These are phyloP conservation scores for Chascanopsetta lugubris DNA, from an alignment of 2,113 vertebrate genomes.

Conservation along the genomic window DNA sequence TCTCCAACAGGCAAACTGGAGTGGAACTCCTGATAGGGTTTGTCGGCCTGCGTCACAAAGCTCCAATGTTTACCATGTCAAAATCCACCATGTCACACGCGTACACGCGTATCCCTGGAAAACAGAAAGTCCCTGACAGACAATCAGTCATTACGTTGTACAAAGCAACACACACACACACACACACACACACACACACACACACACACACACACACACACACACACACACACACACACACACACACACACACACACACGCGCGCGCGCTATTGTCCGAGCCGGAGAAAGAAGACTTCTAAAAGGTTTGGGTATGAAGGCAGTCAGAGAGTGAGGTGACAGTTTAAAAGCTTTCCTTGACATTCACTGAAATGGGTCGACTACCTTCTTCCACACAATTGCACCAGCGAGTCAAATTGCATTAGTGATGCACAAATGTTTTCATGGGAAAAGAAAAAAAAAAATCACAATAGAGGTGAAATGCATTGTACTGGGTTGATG, in stretches of 20 bases:
- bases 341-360: conserved; percentile 81
- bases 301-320: conserved; percentile 77
- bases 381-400: conserved; percentile 81
- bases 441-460: conserved; percentile 39
- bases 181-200: conserved; percentile 27
- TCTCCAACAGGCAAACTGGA: conserved; percentile 62
- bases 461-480: conserved; percentile 63
- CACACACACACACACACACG: no score
- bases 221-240: conserved; percentile 23
- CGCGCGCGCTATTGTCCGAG: conserved; percentile 67
- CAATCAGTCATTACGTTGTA: conserved; percentile 46
- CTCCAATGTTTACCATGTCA: conserved; percentile 42
- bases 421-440: conserved; percentile 79
- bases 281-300: conserved; percentile 58
- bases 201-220: conserved; percentile 23
- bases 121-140: conserved; percentile 25
- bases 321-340: conserved; percentile 78
- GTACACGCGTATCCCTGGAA: conserved; percentile 10
- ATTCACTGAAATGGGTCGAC: conserved; percentile 71
- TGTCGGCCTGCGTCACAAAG: conserved; percentile 24
- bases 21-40: conserved; percentile 37
- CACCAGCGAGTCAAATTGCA: conserved; percentile 80
- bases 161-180: conserved; percentile 39
- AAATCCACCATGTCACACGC: conserved; percentile 10
- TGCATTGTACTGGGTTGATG: conserved; percentile 50